These are phyloP conservation scores for Drosophila ironensis DNA, from an alignment of 1,140 invertebrate genomes.

Conservation along the genomic window DNA sequence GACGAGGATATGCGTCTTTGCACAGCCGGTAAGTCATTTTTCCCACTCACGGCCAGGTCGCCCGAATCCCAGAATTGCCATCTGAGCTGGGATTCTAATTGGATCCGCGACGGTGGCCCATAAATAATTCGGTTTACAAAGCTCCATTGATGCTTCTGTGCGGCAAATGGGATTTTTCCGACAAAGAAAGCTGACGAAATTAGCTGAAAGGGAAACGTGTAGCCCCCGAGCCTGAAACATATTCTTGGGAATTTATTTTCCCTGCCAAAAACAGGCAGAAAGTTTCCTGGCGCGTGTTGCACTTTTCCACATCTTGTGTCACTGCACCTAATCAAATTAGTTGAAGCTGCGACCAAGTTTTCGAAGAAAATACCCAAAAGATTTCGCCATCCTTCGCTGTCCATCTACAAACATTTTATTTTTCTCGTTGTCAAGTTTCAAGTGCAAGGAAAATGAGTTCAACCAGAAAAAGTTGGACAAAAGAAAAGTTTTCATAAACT, in stretches of 20 bases:
- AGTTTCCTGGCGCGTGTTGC: conserved; percentile 38
- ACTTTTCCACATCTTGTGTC: conserved; percentile 39
- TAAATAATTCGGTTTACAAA: conserved; percentile 29
- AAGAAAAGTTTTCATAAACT: conserved; percentile 4
- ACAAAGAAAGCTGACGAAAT: not conserved
- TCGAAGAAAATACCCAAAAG: conserved; percentile 33
- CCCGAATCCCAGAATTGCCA: not conserved
- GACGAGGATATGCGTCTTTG: conserved; percentile 94
- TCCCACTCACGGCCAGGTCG: not conserved
- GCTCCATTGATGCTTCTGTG: not conserved
- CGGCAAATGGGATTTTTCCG: not conserved
- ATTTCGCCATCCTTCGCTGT: conserved; percentile 36
- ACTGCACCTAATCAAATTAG: conserved; percentile 61
- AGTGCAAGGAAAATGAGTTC: too few relatives aligned
- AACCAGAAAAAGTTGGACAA: conserved; percentile 4
- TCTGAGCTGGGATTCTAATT: conserved; percentile 27
- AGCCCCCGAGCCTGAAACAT: conserved; percentile 9
- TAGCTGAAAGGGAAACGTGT: not conserved
- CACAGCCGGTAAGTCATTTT: conserved; percentile 89
- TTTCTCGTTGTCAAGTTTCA: conserved; percentile 12
- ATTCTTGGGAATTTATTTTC: conserved; percentile 22
- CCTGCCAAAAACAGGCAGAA: conserved; percentile 5
- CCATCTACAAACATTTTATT: conserved; percentile 27
- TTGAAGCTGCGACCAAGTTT: conserved; percentile 35
- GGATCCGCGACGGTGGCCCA: conserved; percentile 6